Evolutionary conservation across 1,140 invertebrate species (phyloP).

Genomic region (Catajapyx aquilonaris): DNA sequence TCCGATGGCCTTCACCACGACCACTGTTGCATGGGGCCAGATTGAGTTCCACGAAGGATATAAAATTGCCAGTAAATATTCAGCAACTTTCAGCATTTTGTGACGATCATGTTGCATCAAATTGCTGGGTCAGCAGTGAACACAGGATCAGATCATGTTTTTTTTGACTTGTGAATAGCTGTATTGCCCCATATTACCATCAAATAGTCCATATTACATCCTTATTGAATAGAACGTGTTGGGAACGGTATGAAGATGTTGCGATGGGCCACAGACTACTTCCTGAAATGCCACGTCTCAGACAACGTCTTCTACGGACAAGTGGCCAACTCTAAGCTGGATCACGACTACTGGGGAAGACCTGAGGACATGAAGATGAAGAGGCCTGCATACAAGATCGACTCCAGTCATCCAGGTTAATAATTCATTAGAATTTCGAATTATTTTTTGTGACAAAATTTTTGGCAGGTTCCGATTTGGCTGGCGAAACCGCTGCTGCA

Average conservation of each 20-base stretch:
- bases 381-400: conserved; percentile 35
- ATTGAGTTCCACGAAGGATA: conserved; percentile 32
- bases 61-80: conserved; percentile 19
- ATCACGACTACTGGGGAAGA: conserved; percentile 33
- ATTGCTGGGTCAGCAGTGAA: too few species aligned
- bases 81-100: neutral
- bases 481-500: conserved; percentile 36
- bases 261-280: conserved; percentile 36
- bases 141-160: too few species aligned
- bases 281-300: conserved; percentile 33
- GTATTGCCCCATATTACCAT: too few species aligned
- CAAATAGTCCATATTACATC: too few species aligned
- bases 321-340: conserved; percentile 29
- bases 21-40: conserved; percentile 34
- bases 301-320: conserved; percentile 33
- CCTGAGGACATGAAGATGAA: conserved; percentile 36
- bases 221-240: neutral
- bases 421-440: neutral
- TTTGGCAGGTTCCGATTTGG: conserved; percentile 32
- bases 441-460: neutral
- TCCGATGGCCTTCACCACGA: conserved; percentile 35
- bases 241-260: conserved; percentile 13
- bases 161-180: too few species aligned
- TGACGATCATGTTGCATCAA: too few species aligned
- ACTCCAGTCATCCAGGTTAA: conserved; percentile 26